A percentile compares a stretch with the other conserved stretches of the same genome.
phyloP scores from a whole-genome alignment of 2,888 invertebrate species.

The Glomeris marginata region DNA sequence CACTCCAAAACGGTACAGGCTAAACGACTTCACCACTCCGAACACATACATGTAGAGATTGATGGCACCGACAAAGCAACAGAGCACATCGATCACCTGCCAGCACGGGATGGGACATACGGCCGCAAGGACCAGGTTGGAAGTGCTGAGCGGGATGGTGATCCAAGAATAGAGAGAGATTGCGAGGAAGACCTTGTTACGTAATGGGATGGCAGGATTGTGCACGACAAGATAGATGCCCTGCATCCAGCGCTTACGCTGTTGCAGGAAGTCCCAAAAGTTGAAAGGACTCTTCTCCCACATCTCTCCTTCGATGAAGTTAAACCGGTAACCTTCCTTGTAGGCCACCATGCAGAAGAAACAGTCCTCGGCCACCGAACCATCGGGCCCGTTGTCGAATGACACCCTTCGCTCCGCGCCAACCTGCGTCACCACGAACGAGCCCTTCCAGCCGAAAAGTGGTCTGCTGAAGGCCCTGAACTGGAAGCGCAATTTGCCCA shows the following conservation, averaged over 20 bases:
- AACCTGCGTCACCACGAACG: conserved; percentile 90
- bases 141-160: conserved; percentile 79
- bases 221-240: conserved; percentile 35
- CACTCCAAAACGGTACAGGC: conserved; percentile 68
- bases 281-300: conserved; percentile 97
- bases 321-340: conserved; percentile 75
- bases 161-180: conserved; percentile 93
- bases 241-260: conserved; percentile 83
- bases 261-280: conserved; percentile 86
- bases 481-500: conserved; percentile 88
- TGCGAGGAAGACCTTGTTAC: conserved; percentile 62
- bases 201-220: conserved; percentile 50
- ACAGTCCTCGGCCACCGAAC: conserved; percentile 96
- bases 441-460: conserved; percentile 95
- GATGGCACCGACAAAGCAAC: conserved; percentile 82
- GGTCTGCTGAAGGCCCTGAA: conserved; percentile 89
- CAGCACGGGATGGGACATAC: conserved; percentile 61
- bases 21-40: conserved; percentile 92
- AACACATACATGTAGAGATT: conserved; percentile 97
- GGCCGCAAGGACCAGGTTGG: conserved; percentile 69
- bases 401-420: conserved; percentile 77
- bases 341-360: conserved; percentile 94
- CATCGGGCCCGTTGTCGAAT: conserved; percentile 91
- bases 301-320: conserved; percentile 97
- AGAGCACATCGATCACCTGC: conserved; percentile 63